Base-by-base conservation (phyloP, 2,888 invertebrate genomes). In the Leucophora obtusa region DNA sequence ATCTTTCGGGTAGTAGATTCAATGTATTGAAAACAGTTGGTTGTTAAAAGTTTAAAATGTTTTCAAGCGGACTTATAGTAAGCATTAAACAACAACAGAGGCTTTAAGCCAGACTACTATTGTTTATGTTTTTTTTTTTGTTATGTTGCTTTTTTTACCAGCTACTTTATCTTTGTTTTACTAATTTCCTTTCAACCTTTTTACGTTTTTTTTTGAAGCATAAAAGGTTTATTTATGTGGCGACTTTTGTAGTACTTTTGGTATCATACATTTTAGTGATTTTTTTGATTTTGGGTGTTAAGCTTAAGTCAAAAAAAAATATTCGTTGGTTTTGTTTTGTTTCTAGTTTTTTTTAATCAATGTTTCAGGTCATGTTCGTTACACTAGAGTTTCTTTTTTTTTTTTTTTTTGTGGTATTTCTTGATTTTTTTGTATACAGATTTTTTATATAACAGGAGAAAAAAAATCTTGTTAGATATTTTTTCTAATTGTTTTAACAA, bases 151-250 rank as follows among this genome's bases (percentile, higher is more conserved):
- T 71, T 76, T 59, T 74, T 47, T 59, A 62, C 38, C 24, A 33
- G 18, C 9, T 21, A 18, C 35, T 51, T 62, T 62, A 43, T 43
- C 54, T 60, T 74, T 15, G n/a, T 58, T 76, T 63, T 70, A 24
- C 53, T 60, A 68, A 43, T 50, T 59, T 63, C 43, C 73, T 79
- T 71, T 70, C 35, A 63, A 66, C 59, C 68, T 54, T 70, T 59
- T 78, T 28, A 54, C 24, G 17, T 71, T 28, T 50, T 35, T 74
- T 71, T 56, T 56, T 71, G 33, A 18, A 24, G 21, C 58, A 24
- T 62, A 54, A 35, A 28, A 53, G 54, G 15, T 71, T 62, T 72
- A 54, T n/a, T 9, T 56, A 28, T 63, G 51, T 38, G 50, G 56
- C 5, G 11, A 15, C 63, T 58, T 70, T 56, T 28, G 2, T 28